A percentile compares a stretch with the other conserved stretches of the same genome.
phyloP scores from a whole-genome alignment of 2,797 vertebrate species.

The Poeciliopsis infans region DNA sequence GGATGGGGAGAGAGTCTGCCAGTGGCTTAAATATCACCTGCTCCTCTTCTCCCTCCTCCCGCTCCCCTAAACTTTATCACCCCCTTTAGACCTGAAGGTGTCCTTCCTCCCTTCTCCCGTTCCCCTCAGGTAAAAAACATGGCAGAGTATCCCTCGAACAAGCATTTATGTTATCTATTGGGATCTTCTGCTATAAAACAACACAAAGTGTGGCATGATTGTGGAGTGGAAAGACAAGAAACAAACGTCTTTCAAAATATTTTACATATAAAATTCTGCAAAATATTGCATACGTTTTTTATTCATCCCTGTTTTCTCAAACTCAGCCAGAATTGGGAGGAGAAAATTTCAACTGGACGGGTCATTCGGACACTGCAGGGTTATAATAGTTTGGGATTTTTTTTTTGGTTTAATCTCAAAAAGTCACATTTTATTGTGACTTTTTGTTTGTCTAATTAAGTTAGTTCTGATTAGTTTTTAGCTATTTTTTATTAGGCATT shows the following conservation, averaged over 20 bases:
- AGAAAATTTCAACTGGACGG: not conserved
- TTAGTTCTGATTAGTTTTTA: too few relatives aligned
- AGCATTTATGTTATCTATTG: not conserved
- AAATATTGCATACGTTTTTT: not conserved
- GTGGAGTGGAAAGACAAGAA: not conserved
- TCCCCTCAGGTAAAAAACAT: not conserved
- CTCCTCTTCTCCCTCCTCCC: constrained; percentile 14
- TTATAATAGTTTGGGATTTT: too few relatives aligned
- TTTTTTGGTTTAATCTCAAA: too few relatives aligned
- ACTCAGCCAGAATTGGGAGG: not conserved
- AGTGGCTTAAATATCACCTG: constrained; percentile 84
- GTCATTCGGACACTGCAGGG: not conserved
- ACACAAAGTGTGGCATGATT: not conserved
- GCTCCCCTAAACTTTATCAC: constrained; percentile 31
- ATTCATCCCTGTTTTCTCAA: not conserved
- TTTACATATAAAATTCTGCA: not conserved
- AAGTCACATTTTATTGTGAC: too few relatives aligned
- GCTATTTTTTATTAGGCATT: too few relatives aligned
- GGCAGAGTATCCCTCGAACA: not conserved
- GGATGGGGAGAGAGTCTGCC: constrained; percentile 75
- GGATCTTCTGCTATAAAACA: not conserved
- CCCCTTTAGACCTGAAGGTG: constrained; percentile 34
- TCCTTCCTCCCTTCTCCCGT: constrained; percentile 36
- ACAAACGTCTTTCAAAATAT: not conserved
- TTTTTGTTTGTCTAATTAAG: too few relatives aligned